Conservation (phyloP, 1,140 invertebrate genomes). For the Holcopasites calliopsidis region DNA sequence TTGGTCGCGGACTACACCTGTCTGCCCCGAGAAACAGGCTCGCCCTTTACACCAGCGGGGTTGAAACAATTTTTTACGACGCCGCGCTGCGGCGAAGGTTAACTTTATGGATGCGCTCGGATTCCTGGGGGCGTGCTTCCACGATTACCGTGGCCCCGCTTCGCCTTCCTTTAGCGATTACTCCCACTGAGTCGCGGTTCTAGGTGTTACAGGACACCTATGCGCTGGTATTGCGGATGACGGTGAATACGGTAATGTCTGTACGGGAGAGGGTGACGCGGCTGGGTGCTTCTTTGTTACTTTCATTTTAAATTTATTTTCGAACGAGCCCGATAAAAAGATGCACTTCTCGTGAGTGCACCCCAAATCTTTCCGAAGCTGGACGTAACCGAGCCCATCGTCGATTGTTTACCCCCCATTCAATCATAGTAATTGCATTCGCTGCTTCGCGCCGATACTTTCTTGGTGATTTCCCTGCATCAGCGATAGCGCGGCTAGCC, state of each 20-base stretch:
- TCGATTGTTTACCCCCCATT: conserved; percentile 18
- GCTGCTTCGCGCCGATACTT: neutral
- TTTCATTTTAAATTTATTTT: conserved; percentile 69
- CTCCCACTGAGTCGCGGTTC: neutral
- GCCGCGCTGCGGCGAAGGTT: conserved; percentile 33
- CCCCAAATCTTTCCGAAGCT: too few species aligned
- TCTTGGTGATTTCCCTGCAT: neutral
- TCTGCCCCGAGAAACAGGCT: conserved; percentile 5
- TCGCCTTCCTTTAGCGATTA: too few species aligned
- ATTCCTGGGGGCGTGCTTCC: neutral
- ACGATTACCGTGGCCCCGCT: too few species aligned
- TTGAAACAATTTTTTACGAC: conserved; percentile 44
- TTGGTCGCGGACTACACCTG: neutral
- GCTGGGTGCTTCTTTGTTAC: conserved; percentile 55
- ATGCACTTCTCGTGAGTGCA: conserved; percentile 33
- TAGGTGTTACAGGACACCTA: too few species aligned
- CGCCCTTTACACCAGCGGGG: neutral
- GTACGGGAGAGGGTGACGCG: neutral
- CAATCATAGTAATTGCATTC: conserved; percentile 34
- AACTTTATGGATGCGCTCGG: conserved; percentile 14
- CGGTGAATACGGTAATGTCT: neutral
- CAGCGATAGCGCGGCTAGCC: neutral
- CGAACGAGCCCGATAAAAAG: conserved; percentile 62
- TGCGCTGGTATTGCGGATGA: too few species aligned
- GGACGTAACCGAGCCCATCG: neutral